Evolutionary conservation across 2,113 vertebrate species (phyloP), one percentile per base, ranked within the genome.

Genomic region (Siphamia tubifer): DNA sequence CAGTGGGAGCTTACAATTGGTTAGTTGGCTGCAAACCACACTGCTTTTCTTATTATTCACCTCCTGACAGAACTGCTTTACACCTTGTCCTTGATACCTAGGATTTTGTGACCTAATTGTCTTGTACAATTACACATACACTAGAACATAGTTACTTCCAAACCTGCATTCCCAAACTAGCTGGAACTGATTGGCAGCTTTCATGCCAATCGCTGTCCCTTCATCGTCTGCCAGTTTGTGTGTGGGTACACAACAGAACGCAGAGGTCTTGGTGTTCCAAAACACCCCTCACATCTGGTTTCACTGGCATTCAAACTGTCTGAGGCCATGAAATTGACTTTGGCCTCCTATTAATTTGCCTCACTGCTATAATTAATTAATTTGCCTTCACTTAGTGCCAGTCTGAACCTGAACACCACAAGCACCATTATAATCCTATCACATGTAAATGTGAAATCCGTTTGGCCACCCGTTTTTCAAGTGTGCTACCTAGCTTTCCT

Each of bases 361-460:
- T 67, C 55, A 45, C 70, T 63, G 52, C 40, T 16, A n/a, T 76
- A 79, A 91, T 91, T 85, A 87, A 86, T 85, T 82, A 70, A 83
- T 83, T 70, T 65, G 43, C 74, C 78, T 85, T 64, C 32, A 68
- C 85, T 84, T 75, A 65, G 36, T 73, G 63, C 73, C 73, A 82
- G 21, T 84, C 62, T 78, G 48, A 81, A 49, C 12, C 35, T 1
- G 36, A 40, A 25, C 40, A 36, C 69, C 43, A 34, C 56, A 27
- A 64, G 5, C 23, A 62, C 44, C 51, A 23, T 76, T 66, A 48
- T 76, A 79, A 83, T 84, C 76, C 73, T 67, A 74, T 86, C 65
- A 54, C 38, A n/a, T 34, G 19, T 15, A 39, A 62, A 28, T 31
- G 40, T 30, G 47, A 38, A 40, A 47, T 60, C 21, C 13, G 11